Evolutionary conservation across 2,113 vertebrate species (phyloP).

Genomic region (Rhea americana): DNA sequence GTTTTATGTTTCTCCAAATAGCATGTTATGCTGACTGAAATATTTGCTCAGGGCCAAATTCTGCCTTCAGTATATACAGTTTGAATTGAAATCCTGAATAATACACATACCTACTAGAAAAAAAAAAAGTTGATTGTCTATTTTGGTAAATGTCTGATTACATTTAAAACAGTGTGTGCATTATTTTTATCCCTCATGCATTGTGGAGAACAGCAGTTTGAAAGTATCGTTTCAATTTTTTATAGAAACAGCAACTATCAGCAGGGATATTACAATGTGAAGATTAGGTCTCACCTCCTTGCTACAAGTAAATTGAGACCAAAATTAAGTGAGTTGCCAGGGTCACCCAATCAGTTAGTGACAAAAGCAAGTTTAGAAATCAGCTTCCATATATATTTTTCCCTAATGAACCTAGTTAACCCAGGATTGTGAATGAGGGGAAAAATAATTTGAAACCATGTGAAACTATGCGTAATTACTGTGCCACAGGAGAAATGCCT

Average conservation of each 20-base stretch:
- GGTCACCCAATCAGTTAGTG: conserved; percentile 41
- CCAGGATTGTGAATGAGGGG: not conserved
- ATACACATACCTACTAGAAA: conserved; percentile 18
- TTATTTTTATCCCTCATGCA: conserved; percentile 37
- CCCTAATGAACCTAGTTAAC: conserved; percentile 41
- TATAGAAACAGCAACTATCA: conserved; percentile 1
- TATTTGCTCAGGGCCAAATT: conserved; percentile 60
- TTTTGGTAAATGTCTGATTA: conserved; percentile 58
- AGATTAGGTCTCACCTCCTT: conserved; percentile 43
- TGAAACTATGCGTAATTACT: conserved; percentile 32
- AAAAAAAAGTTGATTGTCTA: conserved; percentile 32
- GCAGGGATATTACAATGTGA: conserved; percentile 17
- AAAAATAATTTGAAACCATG: conserved; percentile 34
- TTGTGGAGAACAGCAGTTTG: conserved; percentile 26
- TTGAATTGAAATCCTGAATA: conserved; percentile 49
- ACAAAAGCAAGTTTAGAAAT: conserved; percentile 1
- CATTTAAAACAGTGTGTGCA: conserved; percentile 18
- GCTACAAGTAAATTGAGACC: conserved; percentile 18
- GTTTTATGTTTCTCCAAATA: conserved; percentile 56
- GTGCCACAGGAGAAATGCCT: not conserved
- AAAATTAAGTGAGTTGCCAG: conserved; percentile 41
- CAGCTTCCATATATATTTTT: not conserved
- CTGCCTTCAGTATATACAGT: not conserved
- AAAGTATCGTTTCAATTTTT: conserved; percentile 41
- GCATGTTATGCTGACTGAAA: conserved; percentile 49